phyloP scores from a whole-genome alignment of 2,888 invertebrate genomes.

The Cephus pygmeus region DNA sequence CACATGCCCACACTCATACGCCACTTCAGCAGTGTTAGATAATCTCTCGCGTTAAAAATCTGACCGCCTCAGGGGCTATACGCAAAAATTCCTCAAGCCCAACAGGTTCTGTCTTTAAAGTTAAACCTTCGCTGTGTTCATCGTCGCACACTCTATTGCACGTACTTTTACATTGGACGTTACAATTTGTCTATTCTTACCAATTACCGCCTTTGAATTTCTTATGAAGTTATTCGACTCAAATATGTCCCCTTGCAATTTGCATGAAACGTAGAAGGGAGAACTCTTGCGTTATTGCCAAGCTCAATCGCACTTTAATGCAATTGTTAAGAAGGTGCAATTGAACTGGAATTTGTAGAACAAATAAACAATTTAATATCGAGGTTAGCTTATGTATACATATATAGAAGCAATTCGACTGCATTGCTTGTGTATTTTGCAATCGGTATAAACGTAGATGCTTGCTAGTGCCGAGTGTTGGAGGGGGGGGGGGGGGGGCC shows the following conservation, averaged over 20 bases:
- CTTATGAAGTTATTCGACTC: not conserved
- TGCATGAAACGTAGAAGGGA: not conserved
- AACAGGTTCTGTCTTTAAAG: not conserved
- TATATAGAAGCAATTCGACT: not conserved
- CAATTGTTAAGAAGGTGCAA: not conserved
- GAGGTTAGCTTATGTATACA: not conserved
- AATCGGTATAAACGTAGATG: not conserved
- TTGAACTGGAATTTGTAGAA: not conserved
- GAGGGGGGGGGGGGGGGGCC: not conserved
- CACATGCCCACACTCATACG: conserved; percentile 17
- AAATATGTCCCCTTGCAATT: not conserved
- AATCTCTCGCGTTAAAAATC: conserved; percentile 55
- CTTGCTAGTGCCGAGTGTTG: not conserved
- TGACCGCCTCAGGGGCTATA: conserved; percentile 28
- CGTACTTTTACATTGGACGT: conserved; percentile 29
- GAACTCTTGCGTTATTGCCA: not conserved
- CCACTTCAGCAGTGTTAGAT: conserved; percentile 50
- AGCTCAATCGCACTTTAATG: not conserved
- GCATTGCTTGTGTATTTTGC: not conserved
- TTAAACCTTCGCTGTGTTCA: not conserved
- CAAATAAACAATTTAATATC: not conserved
- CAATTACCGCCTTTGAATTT: not conserved
- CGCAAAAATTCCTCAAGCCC: conserved; percentile 3
- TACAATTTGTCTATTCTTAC: conserved; percentile 16
- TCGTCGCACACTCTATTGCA: conserved; percentile 7